Base-by-base conservation (phyloP, 2,797 vertebrate genomes). In the Lutjanus campechanus region DNA sequence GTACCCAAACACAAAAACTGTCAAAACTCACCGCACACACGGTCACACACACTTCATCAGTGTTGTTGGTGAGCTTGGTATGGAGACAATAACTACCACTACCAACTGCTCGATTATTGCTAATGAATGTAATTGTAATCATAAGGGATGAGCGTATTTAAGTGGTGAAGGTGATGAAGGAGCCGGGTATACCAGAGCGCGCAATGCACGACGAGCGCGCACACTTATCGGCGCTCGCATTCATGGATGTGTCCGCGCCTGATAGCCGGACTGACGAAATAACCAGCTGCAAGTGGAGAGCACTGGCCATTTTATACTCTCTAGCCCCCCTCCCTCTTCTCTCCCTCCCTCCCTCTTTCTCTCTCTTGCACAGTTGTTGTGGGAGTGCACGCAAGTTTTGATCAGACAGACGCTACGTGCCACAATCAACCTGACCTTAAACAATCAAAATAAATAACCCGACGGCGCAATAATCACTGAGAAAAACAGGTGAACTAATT, bases 121-220 rank as follows among this genome's bases (percentile, higher is more conserved):
- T 76, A 68, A 69, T 85, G 47, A 82, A 76, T 79, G 69, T 61
- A 67, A 81, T 68, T 84, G 76, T 72, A 73, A 76, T 84, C 84
- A 79, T 85, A 81, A 82, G 69, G 74, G 69, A 50, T 72, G 74
- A 54, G 55, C 41, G 65, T 76, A 15, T 79, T 76, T 41, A 84
- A 86, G 74, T 90, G 79, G 81, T 59, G 54, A 68, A 72, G 82
- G n/a, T n/a, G n/a, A 81, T 79, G 22, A 70, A 73, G 81, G 83
- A 88, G 79, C 61, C 29, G 76, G 82, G 75, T 82, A 82, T 91
- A 90, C 86, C 85, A 61, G 73, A 84, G 62, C 44, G 88, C 69
- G 91, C 92, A 92, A 86, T 90, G 86, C 85, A 56, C 2, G 58
- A 17, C 40, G 61, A 77, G 81, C 69, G 84, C 72, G 61, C 82